A percentile compares a stretch with the other conserved stretches of the same genome.
Conservation (phyloP, 2,113 vertebrate genomes). For the Microtus pennsylvanicus region DNA sequence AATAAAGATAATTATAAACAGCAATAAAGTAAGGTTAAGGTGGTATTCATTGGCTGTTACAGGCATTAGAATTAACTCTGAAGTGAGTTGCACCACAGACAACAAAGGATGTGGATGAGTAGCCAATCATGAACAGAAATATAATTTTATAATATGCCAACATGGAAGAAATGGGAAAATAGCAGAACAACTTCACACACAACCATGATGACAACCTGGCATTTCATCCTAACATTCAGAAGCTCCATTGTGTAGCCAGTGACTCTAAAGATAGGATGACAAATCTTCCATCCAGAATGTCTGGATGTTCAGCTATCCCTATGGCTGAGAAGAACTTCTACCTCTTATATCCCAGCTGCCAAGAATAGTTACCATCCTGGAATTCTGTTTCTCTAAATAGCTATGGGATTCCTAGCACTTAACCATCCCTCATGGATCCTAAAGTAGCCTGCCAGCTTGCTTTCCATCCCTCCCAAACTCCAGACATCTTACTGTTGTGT, state of each 20-base stretch:
- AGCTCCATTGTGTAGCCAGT: background rate
- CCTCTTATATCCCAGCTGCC: background rate
- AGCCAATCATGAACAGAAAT: background rate
- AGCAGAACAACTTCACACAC: conserved; percentile 32
- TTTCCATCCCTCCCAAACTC: background rate
- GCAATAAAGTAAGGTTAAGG: conserved; percentile 35
- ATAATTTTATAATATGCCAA: background rate
- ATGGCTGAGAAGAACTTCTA: conserved; percentile 12
- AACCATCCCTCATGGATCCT: background rate
- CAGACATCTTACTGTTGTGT: background rate
- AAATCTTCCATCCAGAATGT: conserved; percentile 8
- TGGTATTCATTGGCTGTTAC: background rate
- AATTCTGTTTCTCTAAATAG: background rate
- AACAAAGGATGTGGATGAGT: background rate
- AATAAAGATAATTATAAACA: conserved; percentile 77
- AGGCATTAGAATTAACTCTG: conserved; percentile 25
- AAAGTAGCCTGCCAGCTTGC: background rate
- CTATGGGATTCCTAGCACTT: background rate
- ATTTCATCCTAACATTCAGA: conserved; percentile 5
- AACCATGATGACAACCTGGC: background rate
- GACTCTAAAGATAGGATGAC: background rate
- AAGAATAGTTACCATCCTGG: background rate
- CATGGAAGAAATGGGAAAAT: conserved; percentile 30
- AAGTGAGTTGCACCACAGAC: conserved; percentile 43
- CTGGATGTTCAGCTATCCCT: conserved; percentile 41